Percentiles rank a stretch among this genome's conserved stretches.
Conservation (phyloP, 2,797 vertebrate genomes). For the Mus caroli region DNA sequence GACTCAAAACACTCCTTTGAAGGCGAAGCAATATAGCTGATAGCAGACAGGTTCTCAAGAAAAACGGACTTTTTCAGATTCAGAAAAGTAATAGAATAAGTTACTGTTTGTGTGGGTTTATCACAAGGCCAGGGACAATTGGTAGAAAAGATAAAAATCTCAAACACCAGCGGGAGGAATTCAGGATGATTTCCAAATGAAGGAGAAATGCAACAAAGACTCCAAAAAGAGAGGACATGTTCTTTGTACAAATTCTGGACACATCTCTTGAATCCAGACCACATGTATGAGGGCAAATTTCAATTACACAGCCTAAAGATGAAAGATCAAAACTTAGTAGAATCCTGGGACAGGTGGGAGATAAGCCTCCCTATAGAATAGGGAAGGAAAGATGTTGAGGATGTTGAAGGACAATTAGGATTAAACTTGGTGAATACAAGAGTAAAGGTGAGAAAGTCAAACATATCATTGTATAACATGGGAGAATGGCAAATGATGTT, state of each 20-base stretch:
- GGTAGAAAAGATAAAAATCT: background rate
- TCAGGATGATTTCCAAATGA: background rate
- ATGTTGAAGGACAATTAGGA: background rate
- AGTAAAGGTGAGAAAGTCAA: background rate
- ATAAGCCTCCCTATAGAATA: background rate
- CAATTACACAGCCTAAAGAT: background rate
- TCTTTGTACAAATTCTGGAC: background rate
- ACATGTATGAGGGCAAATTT: fast-evolving
- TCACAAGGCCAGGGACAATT: fast-evolving
- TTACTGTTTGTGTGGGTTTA: background rate
- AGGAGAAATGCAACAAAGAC: background rate
- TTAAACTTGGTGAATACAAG: background rate
- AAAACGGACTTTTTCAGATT: background rate
- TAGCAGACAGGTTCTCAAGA: background rate
- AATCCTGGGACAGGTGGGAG: background rate
- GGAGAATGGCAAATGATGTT: background rate
- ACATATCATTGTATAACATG: background rate
- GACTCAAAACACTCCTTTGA: background rate
- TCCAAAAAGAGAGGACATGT: background rate
- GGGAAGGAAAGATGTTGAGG: background rate
- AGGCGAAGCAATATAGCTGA: background rate
- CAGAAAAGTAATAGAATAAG: no score
- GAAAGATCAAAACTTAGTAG: background rate
- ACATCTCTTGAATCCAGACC: background rate
- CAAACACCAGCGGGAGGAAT: background rate